These are phyloP conservation scores for Melopsittacus undulatus DNA, from an alignment of 2,797 vertebrate species.

Conservation along the genomic window DNA sequence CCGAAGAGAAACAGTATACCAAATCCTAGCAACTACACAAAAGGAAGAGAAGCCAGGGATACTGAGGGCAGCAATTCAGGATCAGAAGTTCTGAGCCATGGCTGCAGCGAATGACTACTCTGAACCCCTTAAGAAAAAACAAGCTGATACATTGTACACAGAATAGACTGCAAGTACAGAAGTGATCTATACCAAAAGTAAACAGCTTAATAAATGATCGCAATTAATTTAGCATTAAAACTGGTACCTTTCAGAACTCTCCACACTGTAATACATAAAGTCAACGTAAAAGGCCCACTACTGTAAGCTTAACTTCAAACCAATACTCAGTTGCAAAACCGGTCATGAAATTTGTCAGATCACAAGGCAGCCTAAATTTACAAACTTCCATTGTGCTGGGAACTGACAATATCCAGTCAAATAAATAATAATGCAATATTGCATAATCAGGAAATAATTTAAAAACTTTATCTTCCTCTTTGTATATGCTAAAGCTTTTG, in stretches of 20 bases:
- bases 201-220: neutral
- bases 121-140: neutral
- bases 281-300: neutral
- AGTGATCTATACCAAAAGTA: neutral
- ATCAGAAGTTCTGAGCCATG: neutral
- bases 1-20: neutral
- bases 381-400: neutral
- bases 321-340: accelerated
- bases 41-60: neutral
- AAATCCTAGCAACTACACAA: neutral
- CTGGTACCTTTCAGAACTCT: neutral
- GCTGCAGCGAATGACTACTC: neutral
- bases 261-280: neutral
- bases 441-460: neutral
- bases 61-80: neutral
- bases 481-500: neutral
- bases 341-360: neutral
- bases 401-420: neutral
- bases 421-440: neutral
- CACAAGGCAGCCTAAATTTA: neutral
- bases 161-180: neutral
- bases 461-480: neutral
- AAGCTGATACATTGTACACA: neutral
- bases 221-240: neutral
- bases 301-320: neutral